Evolutionary conservation across 2,888 invertebrate genomes (phyloP).

Genomic region (Drosophila tripunctata): DNA sequence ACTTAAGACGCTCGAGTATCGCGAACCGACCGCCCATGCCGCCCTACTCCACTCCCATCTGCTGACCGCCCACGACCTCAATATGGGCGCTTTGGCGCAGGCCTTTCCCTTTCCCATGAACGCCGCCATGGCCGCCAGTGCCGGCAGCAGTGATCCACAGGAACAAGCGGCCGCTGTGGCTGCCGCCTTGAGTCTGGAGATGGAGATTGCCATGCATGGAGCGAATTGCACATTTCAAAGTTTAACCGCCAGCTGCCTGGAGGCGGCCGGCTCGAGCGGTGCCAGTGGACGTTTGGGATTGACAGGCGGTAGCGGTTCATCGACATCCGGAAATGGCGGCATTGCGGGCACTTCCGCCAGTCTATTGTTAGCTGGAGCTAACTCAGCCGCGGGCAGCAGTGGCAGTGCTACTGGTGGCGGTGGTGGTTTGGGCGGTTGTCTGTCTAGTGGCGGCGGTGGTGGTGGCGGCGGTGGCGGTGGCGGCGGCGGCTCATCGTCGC

Average conservation of each 20-base stretch:
- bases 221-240: slow-evolving; percentile 69
- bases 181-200: slow-evolving; percentile 81
- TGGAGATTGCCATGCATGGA: slow-evolving; percentile 76
- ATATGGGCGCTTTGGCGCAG: slow-evolving; percentile 79
- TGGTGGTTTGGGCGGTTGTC: slow-evolving; percentile 82
- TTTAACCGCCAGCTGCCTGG: slow-evolving; percentile 73
- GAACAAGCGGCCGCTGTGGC: slow-evolving; percentile 81
- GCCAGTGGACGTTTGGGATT: slow-evolving; percentile 59
- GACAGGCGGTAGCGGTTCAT: slow-evolving; percentile 63
- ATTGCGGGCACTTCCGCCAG: slow-evolving; percentile 64
- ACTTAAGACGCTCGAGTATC: slow-evolving; percentile 93
- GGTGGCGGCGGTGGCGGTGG: slow-evolving; percentile 52
- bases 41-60: slow-evolving; percentile 87
- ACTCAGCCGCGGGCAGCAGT: slow-evolving; percentile 29
- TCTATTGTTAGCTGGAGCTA: slow-evolving; percentile 54
- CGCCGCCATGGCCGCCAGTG: slow-evolving; percentile 81
- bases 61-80: slow-evolving; percentile 82
- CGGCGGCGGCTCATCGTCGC: slow-evolving; percentile 77
- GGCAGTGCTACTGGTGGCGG: slow-evolving; percentile 70
- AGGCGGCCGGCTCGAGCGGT: slow-evolving; percentile 55
- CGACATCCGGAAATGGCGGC: slow-evolving; percentile 83
- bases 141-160: slow-evolving; percentile 79
- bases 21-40: slow-evolving; percentile 87
- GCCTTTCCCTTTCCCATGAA: slow-evolving; percentile 84
- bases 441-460: slow-evolving; percentile 43